Evolutionary conservation across 2,797 vertebrate species (phyloP).

Genomic region (Sus cebifrons): DNA sequence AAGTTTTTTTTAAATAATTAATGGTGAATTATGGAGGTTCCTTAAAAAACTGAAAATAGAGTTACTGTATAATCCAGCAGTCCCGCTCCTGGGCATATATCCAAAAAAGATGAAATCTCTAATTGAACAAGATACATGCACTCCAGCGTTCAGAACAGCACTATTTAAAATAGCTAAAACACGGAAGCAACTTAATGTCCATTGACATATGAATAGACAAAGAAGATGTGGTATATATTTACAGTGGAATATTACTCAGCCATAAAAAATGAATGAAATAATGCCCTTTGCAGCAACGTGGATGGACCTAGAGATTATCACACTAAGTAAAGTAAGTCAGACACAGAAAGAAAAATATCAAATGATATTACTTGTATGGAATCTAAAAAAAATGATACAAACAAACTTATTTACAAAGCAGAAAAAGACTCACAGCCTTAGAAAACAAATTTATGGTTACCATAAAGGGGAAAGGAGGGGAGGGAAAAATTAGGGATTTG

Average conservation of each 20-base stretch:
- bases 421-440: background rate
- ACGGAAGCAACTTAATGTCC: background rate
- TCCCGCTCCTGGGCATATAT: background rate
- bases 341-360: background rate
- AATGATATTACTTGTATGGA: background rate
- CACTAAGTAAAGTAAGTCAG: background rate
- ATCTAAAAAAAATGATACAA: background rate
- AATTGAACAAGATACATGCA: background rate
- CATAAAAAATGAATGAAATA: background rate
- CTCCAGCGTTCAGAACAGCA: background rate
- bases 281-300: background rate
- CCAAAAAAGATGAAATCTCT: background rate
- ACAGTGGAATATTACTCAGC: background rate
- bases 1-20: background rate
- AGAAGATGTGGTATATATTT: accelerated
- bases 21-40: background rate
- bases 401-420: background rate
- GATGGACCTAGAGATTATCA: background rate
- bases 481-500: background rate
- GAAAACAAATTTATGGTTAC: background rate
- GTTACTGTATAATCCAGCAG: background rate
- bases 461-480: no score
- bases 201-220: no score
- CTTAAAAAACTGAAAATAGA: background rate
- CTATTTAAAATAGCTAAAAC: no score